Base-by-base conservation (phyloP, 2,113 vertebrate species). In the Chiloscyllium plagiosum region DNA sequence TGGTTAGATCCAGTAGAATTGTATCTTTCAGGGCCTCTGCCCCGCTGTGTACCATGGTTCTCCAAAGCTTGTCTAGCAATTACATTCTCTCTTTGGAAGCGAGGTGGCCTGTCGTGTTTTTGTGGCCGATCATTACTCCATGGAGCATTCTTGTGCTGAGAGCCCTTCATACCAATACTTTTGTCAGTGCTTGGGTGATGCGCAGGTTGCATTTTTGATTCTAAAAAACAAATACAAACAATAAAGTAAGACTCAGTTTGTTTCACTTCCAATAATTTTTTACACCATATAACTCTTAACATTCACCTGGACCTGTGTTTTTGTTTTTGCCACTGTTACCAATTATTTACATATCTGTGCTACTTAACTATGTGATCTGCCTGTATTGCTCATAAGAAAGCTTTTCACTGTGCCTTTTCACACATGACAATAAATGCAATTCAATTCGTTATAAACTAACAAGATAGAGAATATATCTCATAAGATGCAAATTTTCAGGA, bases 21-120 rank as follows among this genome's bases (percentile, higher is more conserved):
- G 8, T 97, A 97, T 96, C 97, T 98, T 96, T 98, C 98, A 96
- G 97, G 96, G 96, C 97, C 97, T 97, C 97, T 98, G 97, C 97
- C 98, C 96, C 98, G 98, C 96, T 96, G 96, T 85, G 98, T 97
- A 24, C 97, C 97, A 50, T 96, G 96, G 37, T 97, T 96, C 96
- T 99, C 98, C 95, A 97, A 97, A 96, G 97, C 96, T 68, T 98
- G 98, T 96, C 98, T 98, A 66, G 98, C 97, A 96, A 98, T 98
- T 87, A 99, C 98, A 65, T 96, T 96, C 96, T 99, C 99, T 96
- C 97, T 98, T 97, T 99, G 98, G 97, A 99, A 99, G 96, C 99
- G 99, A 96, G 99, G 99, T 0, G 99, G 98, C 96, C 98, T 98
- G 96, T 99, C 99, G 85, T 98, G 99, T 96, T 98, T 98, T 96